Conservation (phyloP, 2,113 vertebrate species). For the Gambusia affinis region DNA sequence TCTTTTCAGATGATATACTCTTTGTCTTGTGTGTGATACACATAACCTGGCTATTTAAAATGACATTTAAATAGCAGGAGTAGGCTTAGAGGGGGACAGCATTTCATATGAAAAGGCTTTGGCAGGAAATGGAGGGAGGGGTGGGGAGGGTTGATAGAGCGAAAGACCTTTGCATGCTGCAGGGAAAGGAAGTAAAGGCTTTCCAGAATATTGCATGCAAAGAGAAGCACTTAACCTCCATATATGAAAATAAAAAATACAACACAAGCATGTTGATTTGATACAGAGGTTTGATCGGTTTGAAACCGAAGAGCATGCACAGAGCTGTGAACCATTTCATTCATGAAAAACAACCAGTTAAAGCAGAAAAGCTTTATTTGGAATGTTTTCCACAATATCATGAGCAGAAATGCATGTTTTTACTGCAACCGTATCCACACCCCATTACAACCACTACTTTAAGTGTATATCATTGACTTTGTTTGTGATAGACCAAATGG, state of each 20-base stretch:
- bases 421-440: neutral
- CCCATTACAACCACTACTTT: neutral
- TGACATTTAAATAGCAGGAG: slow-evolving; percentile 71
- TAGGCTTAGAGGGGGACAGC: slow-evolving; percentile 50
- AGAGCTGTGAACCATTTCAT: slow-evolving; percentile 40
- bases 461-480: neutral
- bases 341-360: slow-evolving; percentile 22
- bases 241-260: slow-evolving; percentile 5
- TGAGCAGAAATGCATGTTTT: slow-evolving; percentile 10
- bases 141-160: neutral
- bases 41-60: slow-evolving; percentile 65
- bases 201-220: slow-evolving; percentile 56
- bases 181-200: slow-evolving; percentile 18
- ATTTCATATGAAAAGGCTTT: slow-evolving; percentile 65
- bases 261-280: slow-evolving; percentile 29
- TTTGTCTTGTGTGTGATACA: slow-evolving; percentile 59
- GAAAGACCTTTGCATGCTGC: slow-evolving; percentile 56
- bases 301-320: slow-evolving; percentile 47
- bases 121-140: slow-evolving; percentile 20
- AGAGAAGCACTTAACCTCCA: slow-evolving; percentile 27
- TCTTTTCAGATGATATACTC: slow-evolving; percentile 67
- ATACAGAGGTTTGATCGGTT: slow-evolving; percentile 12
- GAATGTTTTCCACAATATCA: slow-evolving; percentile 17
- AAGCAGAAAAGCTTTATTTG: slow-evolving; percentile 10
- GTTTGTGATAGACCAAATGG: neutral